These are phyloP conservation scores for Patiria pectinifera DNA, from an alignment of 53 echinoderm and acorn worm genomes.

Conservation along the genomic window DNA sequence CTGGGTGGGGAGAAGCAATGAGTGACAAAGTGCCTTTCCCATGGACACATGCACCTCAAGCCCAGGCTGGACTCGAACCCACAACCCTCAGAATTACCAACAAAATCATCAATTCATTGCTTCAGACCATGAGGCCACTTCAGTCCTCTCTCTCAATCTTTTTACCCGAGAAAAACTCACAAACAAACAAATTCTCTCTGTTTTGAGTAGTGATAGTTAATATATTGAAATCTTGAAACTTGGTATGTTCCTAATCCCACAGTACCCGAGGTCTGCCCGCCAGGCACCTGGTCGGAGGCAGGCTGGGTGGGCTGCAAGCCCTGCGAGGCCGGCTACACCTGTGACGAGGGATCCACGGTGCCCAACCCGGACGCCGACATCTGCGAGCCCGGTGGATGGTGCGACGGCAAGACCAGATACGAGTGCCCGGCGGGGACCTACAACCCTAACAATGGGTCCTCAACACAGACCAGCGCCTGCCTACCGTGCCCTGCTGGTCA, in stretches of 20 bases:
- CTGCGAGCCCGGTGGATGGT: constrained; percentile 93
- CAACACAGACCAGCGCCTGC: constrained; percentile 64
- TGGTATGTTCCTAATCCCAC: constrained; percentile 3
- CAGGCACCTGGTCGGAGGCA: constrained; percentile 82
- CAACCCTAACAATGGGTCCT: constrained; percentile 88
- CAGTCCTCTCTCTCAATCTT: no score
- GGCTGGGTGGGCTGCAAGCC: constrained; percentile 78
- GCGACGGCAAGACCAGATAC: constrained; percentile 84
- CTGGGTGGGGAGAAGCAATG: no score
- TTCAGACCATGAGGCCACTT: no score
- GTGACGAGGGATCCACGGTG: constrained; percentile 84
- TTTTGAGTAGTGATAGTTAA: no score
- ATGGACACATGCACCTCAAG: no score
- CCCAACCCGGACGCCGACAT: constrained; percentile 81
- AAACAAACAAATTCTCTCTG: no score
- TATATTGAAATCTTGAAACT: neutral
- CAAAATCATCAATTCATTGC: no score
- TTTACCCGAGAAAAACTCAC: no score
- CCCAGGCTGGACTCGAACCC: no score
- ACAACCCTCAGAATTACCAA: no score
- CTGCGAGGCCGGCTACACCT: constrained; percentile 89
- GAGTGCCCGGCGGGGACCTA: constrained; percentile 93
- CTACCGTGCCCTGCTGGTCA: constrained; percentile 88
- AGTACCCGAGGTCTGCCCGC: constrained; percentile 94
- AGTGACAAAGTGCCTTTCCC: no score